These are phyloP conservation scores for Petrolisthes cinctipes DNA, from an alignment of 2,888 invertebrate genomes.

Conservation along the genomic window DNA sequence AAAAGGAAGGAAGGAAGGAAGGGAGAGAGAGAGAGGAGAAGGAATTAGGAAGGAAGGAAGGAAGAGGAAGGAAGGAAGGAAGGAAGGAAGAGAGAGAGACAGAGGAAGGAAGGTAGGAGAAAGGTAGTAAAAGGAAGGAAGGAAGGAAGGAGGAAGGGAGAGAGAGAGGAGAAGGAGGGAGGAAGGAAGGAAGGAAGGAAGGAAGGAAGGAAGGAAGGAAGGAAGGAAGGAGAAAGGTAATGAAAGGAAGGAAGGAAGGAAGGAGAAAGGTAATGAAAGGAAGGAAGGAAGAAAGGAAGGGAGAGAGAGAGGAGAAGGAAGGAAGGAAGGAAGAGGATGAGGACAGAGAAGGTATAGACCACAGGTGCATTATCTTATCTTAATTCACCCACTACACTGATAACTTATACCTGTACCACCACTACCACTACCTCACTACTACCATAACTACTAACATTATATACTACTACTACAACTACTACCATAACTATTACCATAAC, in stretches of 20 bases:
- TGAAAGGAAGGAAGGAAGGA: slow-evolving; percentile 16
- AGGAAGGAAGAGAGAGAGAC: background rate
- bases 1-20: background rate
- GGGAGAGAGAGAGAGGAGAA: background rate
- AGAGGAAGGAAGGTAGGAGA: background rate
- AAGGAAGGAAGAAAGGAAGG: background rate
- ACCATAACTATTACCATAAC: background rate
- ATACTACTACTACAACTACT: background rate
- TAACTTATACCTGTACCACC: slow-evolving; percentile 5
- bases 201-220: slow-evolving; percentile 74
- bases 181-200: background rate
- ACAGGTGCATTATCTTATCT: slow-evolving; percentile 33
- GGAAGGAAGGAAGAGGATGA: background rate
- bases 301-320: background rate
- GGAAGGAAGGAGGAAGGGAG: background rate
- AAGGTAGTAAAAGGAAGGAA: background rate
- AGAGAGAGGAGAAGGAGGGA: background rate
- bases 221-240: slow-evolving; percentile 73
- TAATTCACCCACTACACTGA: slow-evolving; percentile 25
- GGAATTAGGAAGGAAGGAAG: background rate
- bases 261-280: background rate
- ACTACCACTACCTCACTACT: slow-evolving; percentile 2
- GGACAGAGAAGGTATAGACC: background rate
- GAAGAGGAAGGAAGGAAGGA: background rate
- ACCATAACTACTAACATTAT: background rate